phyloP scores from a whole-genome alignment of 2,113 vertebrate genomes.

The Nesoenas mayeri region DNA sequence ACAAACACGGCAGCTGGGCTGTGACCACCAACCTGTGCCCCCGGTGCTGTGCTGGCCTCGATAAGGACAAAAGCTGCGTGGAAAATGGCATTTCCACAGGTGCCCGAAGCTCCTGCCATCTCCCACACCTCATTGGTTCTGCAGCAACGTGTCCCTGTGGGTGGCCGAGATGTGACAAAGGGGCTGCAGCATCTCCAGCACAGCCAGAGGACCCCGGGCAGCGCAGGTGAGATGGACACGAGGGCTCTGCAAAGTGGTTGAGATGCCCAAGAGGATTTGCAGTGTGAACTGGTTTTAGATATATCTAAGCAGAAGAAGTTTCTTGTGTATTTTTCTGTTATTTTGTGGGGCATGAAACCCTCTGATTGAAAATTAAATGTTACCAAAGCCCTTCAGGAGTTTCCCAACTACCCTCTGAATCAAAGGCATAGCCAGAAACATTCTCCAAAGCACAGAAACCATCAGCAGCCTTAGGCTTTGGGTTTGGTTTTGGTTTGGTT shows the following conservation, averaged over 20 bases:
- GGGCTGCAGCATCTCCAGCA: background rate
- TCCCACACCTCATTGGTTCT: background rate
- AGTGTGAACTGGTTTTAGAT: background rate
- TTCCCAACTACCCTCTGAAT: background rate
- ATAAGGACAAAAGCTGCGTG: background rate
- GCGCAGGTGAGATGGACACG: rapidly evolving
- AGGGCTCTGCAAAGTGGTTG: background rate
- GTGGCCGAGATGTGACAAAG: too few species aligned
- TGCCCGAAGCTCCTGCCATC: background rate
- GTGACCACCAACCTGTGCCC: background rate
- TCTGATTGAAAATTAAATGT: background rate
- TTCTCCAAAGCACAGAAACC: background rate
- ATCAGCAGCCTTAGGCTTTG: background rate
- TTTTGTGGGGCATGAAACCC: rapidly evolving
- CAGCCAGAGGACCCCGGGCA: background rate
- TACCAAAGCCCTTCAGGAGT: background rate
- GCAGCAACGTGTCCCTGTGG: background rate
- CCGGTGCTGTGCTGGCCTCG: rapidly evolving
- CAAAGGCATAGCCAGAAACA: background rate
- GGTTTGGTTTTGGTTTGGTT: background rate
- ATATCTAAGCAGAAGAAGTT: background rate
- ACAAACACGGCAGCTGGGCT: background rate
- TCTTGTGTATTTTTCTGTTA: background rate
- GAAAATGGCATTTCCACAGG: background rate
- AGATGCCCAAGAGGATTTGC: background rate